Evolutionary conservation across 2,797 vertebrate genomes (phyloP).

Genomic region (Trichosurus vulpecula): DNA sequence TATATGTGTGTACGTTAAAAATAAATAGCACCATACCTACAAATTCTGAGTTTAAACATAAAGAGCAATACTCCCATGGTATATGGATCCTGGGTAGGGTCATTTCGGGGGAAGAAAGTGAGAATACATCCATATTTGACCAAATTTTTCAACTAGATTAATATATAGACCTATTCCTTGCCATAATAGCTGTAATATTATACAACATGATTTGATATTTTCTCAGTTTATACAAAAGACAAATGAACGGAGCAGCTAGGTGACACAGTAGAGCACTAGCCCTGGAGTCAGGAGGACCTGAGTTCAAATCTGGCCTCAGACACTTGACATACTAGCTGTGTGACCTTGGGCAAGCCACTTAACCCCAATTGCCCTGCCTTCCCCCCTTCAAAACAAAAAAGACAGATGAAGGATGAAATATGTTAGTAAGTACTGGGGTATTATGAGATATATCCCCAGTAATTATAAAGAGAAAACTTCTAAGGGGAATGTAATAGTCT

Average conservation of each 20-base stretch:
- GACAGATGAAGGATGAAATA: not conserved
- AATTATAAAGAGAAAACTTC: not conserved
- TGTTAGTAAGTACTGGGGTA: not conserved
- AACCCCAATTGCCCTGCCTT: too few species aligned
- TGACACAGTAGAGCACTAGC: too few species aligned
- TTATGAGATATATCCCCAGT: not conserved
- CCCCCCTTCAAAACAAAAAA: too few species aligned
- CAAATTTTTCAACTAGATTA: not conserved
- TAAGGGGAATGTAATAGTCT: not conserved
- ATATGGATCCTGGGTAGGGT: not conserved
- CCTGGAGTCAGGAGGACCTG: too few species aligned
- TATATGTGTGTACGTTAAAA: not conserved
- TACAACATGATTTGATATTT: not conserved
- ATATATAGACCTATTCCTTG: not conserved
- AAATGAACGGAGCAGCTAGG: too few species aligned
- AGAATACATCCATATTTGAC: not conserved
- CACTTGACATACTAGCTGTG: too few species aligned
- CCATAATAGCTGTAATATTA: not conserved
- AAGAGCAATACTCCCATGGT: not conserved
- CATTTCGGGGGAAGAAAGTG: not conserved
- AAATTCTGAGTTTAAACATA: not conserved
- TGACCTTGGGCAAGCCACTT: too few species aligned
- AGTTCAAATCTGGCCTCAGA: too few species aligned
- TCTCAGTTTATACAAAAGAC: not conserved
- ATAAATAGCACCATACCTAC: conserved; percentile 8